Evolutionary conservation across 2,888 invertebrate species (phyloP).

Genomic region (Platynereis dumerilii): DNA sequence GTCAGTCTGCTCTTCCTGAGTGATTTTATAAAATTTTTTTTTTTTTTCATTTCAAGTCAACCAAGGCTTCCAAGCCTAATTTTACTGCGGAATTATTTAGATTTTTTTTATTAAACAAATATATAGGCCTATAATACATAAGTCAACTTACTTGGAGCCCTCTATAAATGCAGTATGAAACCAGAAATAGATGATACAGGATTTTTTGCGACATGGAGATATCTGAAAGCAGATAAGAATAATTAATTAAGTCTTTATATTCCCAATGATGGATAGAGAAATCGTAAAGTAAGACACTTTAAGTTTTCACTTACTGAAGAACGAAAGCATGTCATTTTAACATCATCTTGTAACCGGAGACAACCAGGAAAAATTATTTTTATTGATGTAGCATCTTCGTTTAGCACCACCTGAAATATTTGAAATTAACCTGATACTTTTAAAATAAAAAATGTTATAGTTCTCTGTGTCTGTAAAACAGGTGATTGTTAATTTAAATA

Average conservation of each 20-base stretch:
- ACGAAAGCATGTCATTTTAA: conserved; percentile 63
- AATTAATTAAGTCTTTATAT: not conserved
- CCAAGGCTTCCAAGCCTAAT: no score
- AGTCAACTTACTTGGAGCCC: conserved; percentile 50
- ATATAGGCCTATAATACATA: no score
- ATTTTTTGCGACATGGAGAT: conserved; percentile 65
- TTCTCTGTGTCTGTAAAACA: not conserved
- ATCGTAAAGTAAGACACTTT: not conserved
- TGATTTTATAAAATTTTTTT: no score
- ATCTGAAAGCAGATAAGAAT: conserved; percentile 44
- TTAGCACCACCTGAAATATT: not conserved
- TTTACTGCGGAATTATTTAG: no score
- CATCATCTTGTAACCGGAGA: conserved; percentile 61
- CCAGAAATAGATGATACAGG: conserved; percentile 68
- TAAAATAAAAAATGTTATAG: not conserved
- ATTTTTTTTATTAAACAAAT: no score
- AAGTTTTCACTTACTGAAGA: conserved; percentile 23
- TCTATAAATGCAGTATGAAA: conserved; percentile 66
- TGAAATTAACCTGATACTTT: not conserved
- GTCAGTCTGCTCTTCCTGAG: no score
- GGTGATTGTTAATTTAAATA: not conserved
- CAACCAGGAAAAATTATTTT: not conserved
- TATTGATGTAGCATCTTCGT: not conserved
- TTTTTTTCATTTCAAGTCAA: no score
- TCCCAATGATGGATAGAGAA: not conserved